A percentile compares a stretch with the other conserved stretches of the same genome.
Evolutionary conservation across 1,140 invertebrate genomes (phyloP).

Genomic region (Lutraria rhynchaena): DNA sequence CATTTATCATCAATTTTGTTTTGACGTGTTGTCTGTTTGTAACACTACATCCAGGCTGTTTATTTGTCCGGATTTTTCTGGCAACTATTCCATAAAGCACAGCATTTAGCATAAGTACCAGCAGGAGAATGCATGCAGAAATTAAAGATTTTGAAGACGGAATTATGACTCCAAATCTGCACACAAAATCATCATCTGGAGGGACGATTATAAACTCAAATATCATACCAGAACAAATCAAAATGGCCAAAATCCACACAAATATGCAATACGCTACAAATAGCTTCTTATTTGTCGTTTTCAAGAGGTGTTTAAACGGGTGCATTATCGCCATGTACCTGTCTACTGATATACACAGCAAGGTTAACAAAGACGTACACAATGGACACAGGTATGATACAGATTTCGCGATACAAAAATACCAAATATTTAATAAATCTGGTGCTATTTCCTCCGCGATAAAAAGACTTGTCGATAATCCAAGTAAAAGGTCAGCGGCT

Average conservation of each 20-base stretch:
- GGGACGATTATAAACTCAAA: not conserved
- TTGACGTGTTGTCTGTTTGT: not conserved
- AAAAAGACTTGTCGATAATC: not conserved
- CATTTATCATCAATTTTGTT: not conserved
- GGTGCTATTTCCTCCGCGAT: slow-evolving; percentile 5
- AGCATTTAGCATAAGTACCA: not conserved
- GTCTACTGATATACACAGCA: slow-evolving; percentile 22
- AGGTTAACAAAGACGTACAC: not conserved
- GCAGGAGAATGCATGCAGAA: not conserved
- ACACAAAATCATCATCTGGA: not conserved
- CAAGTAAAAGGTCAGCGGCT: slow-evolving; percentile 28
- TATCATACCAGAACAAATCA: not conserved
- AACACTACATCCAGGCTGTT: not conserved
- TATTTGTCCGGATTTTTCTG: slow-evolving; percentile 1
- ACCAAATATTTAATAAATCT: not conserved
- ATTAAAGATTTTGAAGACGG: not conserved
- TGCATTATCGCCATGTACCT: slow-evolving; percentile 36
- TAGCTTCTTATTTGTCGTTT: not conserved
- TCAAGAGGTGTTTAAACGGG: slow-evolving; percentile 24
- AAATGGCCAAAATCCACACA: not conserved
- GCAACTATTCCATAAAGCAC: not conserved
- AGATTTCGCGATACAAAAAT: slow-evolving; percentile 11
- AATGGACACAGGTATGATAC: not conserved
- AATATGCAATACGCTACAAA: not conserved
- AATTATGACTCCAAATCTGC: slow-evolving; percentile 6